phyloP scores from a whole-genome alignment of 1,140 invertebrate species.

The Rhysida immarginata region DNA sequence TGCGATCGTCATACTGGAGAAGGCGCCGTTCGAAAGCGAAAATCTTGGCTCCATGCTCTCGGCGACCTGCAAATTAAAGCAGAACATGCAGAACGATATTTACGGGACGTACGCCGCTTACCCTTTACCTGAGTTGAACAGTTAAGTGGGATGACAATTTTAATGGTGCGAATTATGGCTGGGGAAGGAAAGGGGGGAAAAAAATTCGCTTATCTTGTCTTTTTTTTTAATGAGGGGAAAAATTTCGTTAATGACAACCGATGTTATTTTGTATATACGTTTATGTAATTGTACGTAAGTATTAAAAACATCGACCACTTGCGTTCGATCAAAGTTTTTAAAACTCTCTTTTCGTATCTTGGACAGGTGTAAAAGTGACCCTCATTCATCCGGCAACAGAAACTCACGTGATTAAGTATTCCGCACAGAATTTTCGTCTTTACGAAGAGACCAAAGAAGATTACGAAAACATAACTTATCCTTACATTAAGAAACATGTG shows the following conservation, averaged over 20 bases:
- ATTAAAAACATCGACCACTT: not conserved
- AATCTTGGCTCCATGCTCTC: constrained; percentile 41
- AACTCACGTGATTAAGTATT: constrained; percentile 79
- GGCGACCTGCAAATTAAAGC: constrained; percentile 38
- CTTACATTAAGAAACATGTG: constrained; percentile 50
- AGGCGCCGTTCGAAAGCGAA: constrained; percentile 58
- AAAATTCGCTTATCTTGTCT: no score
- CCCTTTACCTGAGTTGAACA: constrained; percentile 44
- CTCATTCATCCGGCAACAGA: constrained; percentile 83
- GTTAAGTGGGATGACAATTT: no score
- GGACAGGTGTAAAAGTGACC: constrained; percentile 62
- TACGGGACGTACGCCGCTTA: constrained; percentile 67
- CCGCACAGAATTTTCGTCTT: constrained; percentile 49
- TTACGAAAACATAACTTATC: constrained; percentile 62
- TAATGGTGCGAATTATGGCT: no score
- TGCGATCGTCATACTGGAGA: constrained; percentile 46
- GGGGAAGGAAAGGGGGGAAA: no score
- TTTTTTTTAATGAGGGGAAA: no score
- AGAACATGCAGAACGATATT: constrained; percentile 66
- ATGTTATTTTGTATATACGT: constrained; percentile 13
- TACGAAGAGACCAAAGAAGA: constrained; percentile 69
- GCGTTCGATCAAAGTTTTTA: constrained; percentile 4
- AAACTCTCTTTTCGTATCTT: constrained; percentile 23
- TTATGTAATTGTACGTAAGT: not conserved
- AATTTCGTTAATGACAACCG: no score